phyloP scores from a whole-genome alignment of 1,140 invertebrate species.

The Manduca sexta region DNA sequence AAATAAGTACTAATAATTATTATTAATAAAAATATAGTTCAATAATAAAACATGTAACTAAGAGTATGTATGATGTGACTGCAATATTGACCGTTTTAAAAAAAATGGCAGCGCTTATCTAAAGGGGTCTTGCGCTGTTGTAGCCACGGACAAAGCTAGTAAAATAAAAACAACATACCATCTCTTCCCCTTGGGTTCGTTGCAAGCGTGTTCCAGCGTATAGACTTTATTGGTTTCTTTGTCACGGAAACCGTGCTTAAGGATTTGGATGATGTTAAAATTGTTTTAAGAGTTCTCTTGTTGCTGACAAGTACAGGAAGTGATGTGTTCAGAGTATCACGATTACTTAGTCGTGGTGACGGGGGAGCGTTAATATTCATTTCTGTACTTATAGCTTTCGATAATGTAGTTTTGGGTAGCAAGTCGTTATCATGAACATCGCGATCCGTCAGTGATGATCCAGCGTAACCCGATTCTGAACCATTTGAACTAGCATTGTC shows the following conservation, averaged over 20 bases:
- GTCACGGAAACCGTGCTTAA: constrained; percentile 12
- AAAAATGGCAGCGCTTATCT: no score
- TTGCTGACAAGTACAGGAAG: constrained; percentile 14
- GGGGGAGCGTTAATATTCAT: not conserved
- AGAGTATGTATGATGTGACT: no score
- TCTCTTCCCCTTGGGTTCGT: constrained; percentile 8
- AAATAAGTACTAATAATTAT: no score
- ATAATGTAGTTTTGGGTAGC: not conserved
- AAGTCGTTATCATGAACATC: constrained; percentile 28
- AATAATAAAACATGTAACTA: no score
- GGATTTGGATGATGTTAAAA: constrained; percentile 28
- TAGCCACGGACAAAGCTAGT: no score
- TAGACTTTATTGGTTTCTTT: constrained; percentile 26
- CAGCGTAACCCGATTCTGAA: constrained; percentile 51
- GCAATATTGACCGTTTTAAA: no score
- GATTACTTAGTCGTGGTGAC: not conserved
- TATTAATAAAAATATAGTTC: no score
- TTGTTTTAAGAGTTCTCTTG: constrained; percentile 18
- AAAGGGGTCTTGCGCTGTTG: no score
- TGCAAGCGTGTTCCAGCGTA: constrained; percentile 45
- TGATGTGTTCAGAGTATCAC: constrained; percentile 26
- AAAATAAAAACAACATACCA: constrained; percentile 5
- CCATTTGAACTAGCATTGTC: constrained; percentile 38
- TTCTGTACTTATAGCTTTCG: not conserved
- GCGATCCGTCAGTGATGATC: constrained; percentile 30